These are phyloP conservation scores for Sylvicola cinctus DNA, from an alignment of 2,888 invertebrate species.

Conservation along the genomic window DNA sequence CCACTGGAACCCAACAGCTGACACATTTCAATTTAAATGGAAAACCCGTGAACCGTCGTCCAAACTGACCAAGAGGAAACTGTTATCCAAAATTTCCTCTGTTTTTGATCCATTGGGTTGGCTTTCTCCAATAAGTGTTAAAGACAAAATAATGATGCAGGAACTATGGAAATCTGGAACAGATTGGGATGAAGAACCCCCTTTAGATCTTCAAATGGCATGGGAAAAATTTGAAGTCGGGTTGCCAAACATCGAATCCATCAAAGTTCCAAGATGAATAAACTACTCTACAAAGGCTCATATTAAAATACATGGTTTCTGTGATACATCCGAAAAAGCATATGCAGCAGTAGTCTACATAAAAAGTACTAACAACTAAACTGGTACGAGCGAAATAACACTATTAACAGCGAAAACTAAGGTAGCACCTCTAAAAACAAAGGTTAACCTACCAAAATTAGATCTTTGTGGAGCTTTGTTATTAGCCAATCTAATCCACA, in stretches of 20 bases:
- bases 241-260: conserved; percentile 1
- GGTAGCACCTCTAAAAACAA: conserved; percentile 6
- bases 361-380: background rate
- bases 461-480: too few species aligned
- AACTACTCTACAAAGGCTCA: background rate
- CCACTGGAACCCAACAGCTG: background rate
- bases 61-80: conserved; percentile 4
- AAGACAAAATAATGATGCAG: conserved; percentile 7
- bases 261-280: conserved; percentile 6
- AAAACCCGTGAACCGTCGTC: too few species aligned
- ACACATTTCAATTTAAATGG: conserved; percentile 2
- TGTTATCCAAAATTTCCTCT: conserved; percentile 5
- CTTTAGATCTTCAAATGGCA: background rate
- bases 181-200: conserved; percentile 7
- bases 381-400: background rate
- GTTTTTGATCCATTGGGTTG: conserved; percentile 8
- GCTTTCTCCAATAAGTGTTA: conserved; percentile 7
- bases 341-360: conserved; percentile 5
- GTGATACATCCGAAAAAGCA: conserved; percentile 6
- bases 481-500: too few species aligned
- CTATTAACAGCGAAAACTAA: conserved; percentile 6
- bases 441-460: too few species aligned
- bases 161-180: conserved; percentile 5
- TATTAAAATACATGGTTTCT: conserved; percentile 6
- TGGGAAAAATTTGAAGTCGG: conserved; percentile 4